Evolutionary conservation across 2,113 vertebrate genomes (phyloP), one percentile per base, ranked within the genome.

Genomic region (Symphodus melops): DNA sequence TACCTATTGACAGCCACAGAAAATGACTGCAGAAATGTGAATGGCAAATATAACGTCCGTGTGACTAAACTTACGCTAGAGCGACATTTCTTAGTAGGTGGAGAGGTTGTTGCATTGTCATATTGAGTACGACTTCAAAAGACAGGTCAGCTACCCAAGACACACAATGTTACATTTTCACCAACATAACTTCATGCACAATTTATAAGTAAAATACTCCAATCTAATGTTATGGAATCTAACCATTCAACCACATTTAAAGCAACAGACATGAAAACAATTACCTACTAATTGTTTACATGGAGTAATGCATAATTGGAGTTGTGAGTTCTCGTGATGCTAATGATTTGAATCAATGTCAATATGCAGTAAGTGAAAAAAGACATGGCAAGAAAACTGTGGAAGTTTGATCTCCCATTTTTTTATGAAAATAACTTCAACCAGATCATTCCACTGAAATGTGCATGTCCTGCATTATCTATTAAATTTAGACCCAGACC

Each of bases 401-500:
- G 63, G 33, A 54, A 54, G 49, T 14, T 58, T 54, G 49, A 46
- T 74, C 46, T 59, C 53, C 39, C 7, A 63, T 68, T 61, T 68
- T 61, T 56, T 59, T 36, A 66, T 62, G 61, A 66, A 83, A 78
- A 58, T 17, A 13, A 21, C 36, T 74, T 44, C 79, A 59, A 71
- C 69, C 62, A 69, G n/a, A 65, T 6, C 19, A 17, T 66, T 1
- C 12, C 28, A 20, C 33, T 72, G 12, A 78, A 85, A 64, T 62
- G 19, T 25, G 44, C 44, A 49, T 72, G 60, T 79, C 37, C 51
- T 69, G 48, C 61, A 80, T 71, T 52, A 73, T 82, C 62, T 66
- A 86, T 82, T 60, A 80, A 83, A 81, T 61, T 41, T 21, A 80
- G 65, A 76, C 19, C 52, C 16, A 73, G 89, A 70, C 88, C 90